Percentiles rank a stretch among this genome's conserved stretches.
Conservation (phyloP, 1,140 invertebrate species). For the Hylaeus anthracinus region DNA sequence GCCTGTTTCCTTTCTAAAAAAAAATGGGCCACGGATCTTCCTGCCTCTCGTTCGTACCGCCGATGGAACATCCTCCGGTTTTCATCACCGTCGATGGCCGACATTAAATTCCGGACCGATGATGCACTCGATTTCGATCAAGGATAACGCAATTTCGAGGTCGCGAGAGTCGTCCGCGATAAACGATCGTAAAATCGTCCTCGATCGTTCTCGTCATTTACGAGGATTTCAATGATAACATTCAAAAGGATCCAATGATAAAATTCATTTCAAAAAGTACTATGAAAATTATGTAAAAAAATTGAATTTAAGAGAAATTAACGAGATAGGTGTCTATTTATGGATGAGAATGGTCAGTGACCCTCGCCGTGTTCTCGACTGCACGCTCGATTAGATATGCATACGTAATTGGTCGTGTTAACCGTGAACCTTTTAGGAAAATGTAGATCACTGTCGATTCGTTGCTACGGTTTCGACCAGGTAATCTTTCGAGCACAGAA, state of each 20-base stretch:
- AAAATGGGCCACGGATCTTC: conserved; percentile 67
- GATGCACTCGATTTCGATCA: conserved; percentile 18
- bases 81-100: conserved; percentile 17
- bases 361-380: not conserved
- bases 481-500: not conserved
- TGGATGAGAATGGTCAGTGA: not conserved
- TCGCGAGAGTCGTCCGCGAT: not conserved
- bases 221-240: no score
- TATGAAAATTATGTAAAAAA: no score
- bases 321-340: no score
- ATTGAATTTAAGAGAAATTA: no score
- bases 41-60: conserved; percentile 26
- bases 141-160: not conserved
- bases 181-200: not conserved
- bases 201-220: no score
- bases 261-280: no score
- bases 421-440: not conserved
- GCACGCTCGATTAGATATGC: not conserved
- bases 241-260: no score
- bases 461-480: not conserved
- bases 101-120: conserved; percentile 29
- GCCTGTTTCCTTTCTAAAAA: conserved; percentile 72
- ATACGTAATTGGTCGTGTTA: not conserved
- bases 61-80: conserved; percentile 1
- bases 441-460: not conserved